Evolutionary conservation across 2,797 vertebrate species (phyloP), one percentile per base, ranked within the genome.

Genomic region (Acropternis orthonyx): DNA sequence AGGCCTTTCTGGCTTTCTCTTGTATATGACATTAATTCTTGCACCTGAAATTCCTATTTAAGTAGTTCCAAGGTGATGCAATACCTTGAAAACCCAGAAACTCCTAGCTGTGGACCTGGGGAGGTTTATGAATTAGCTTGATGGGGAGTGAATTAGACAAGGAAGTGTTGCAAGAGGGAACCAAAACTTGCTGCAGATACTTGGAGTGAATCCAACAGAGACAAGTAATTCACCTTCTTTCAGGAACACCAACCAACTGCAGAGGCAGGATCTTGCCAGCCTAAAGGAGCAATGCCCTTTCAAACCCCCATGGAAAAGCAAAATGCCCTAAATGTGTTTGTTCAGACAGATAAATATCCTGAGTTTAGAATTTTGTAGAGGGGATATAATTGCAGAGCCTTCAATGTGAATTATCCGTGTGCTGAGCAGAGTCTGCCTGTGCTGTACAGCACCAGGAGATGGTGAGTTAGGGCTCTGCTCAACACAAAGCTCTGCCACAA

Each of bases 311-410:
- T 16, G 76, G 72, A 59, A 87, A 78, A 92, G 9, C 52, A 87
- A 67, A 92, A 79, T 75, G 30, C 76, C 66, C 88, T 14, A 20
- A 89, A 86, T 55, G 7, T 34, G 82, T 80, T 87, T 36, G 79
- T 77, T 89, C 93, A 87, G 85, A 74, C 85, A 96, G 85, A 94
- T 71, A 88, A 93, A 93, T 16, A 61, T 7, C 88, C 71, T 68
- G 85, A 90, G 73, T 93, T 66, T 9, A 36, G 82, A 22, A 39
- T 85, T 96, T 95, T 79, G 59, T 28, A 65, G 69, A 63, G 71
- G 69, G 58, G 37, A 22, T 39, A 19, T 3, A 63, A 94, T 30
- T 28, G 80, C 39, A 68, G 39, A 66, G 66, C 49, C 73, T 78
- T 75, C 55, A 8, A 18, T 2, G 8, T 43, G 80, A 88, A 19